phyloP scores from a whole-genome alignment of 2,888 invertebrate species.

The Malachius bipustulatus region DNA sequence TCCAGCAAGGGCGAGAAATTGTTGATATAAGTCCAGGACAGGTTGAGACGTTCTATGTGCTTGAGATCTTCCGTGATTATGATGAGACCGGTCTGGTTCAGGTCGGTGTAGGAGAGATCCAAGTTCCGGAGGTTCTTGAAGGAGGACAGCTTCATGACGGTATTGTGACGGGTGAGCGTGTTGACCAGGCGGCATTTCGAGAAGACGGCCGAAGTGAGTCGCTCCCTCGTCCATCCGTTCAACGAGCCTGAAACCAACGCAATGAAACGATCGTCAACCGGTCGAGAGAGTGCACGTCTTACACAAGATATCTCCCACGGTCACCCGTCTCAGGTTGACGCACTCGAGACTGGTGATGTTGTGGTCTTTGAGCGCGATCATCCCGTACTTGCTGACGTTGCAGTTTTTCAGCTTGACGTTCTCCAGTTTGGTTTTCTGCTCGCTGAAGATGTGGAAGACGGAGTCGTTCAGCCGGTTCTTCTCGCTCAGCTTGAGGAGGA shows the following conservation, averaged over 20 bases:
- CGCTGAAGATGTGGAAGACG: slow-evolving; percentile 48
- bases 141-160: slow-evolving; percentile 45
- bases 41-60: slow-evolving; percentile 49
- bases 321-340: slow-evolving; percentile 46
- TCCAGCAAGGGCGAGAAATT: slow-evolving; percentile 47
- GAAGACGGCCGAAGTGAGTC: slow-evolving; percentile 49
- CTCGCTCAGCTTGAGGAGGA: slow-evolving; percentile 42
- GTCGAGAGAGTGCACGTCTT: slow-evolving; percentile 12
- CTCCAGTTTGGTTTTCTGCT: slow-evolving; percentile 46
- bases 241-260: slow-evolving; percentile 43
- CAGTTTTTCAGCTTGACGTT: slow-evolving; percentile 48
- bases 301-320: slow-evolving; percentile 37
- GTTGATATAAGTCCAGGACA: slow-evolving; percentile 50
- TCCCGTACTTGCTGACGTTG: slow-evolving; percentile 44
- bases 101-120: slow-evolving; percentile 56
- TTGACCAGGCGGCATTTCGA: slow-evolving; percentile 50
- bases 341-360: slow-evolving; percentile 50
- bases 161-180: slow-evolving; percentile 38
- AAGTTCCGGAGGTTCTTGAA: slow-evolving; percentile 46
- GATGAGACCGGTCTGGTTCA: slow-evolving; percentile 51
- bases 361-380: slow-evolving; percentile 49
- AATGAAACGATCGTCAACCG: too few relatives aligned
- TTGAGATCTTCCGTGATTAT: slow-evolving; percentile 54
- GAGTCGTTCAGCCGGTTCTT: slow-evolving; percentile 48
- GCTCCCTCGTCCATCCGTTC: slow-evolving; percentile 51